Evolutionary conservation across 2,888 invertebrate species (phyloP).

Genomic region (Ornithoptera priamus): DNA sequence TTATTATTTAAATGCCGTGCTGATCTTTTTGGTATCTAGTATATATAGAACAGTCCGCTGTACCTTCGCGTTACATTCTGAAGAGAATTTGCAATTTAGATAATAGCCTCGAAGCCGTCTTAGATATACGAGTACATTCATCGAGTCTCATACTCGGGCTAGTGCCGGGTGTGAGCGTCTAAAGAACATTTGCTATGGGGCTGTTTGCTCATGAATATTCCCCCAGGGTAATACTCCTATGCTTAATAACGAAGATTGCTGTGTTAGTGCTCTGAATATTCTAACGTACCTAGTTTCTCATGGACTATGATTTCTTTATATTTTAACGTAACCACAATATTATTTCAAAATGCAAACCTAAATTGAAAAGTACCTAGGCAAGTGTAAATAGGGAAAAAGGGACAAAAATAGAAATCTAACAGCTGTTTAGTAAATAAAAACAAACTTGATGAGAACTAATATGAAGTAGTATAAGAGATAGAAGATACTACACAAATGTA

Average conservation of each 20-base stretch:
- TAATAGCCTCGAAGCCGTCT: conserved; percentile 20
- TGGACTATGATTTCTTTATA: neutral
- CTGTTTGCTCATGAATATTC: conserved; percentile 41
- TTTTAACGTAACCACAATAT: too few relatives aligned
- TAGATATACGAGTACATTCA: conserved; percentile 22
- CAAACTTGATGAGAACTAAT: too few relatives aligned
- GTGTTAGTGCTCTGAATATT: conserved; percentile 10
- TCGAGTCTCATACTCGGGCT: conserved; percentile 26
- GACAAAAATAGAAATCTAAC: too few relatives aligned
- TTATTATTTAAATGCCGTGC: too few relatives aligned
- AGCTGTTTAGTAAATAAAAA: too few relatives aligned
- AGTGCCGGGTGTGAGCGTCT: conserved; percentile 31
- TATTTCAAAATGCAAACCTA: too few relatives aligned
- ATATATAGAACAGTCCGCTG: neutral
- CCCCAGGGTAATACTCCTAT: conserved; percentile 25
- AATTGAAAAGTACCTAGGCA: too few relatives aligned
- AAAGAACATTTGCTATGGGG: conserved; percentile 34
- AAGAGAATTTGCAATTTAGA: conserved; percentile 17
- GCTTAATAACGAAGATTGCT: conserved; percentile 24
- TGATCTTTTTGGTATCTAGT: too few relatives aligned
- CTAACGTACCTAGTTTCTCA: neutral
- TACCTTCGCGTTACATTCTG: neutral
- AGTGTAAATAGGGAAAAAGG: too few relatives aligned
- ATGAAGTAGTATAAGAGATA: too few relatives aligned
- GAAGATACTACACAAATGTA: too few relatives aligned